Evolutionary conservation across 1,140 invertebrate species (phyloP).

Genomic region (Maconellicoccus hirsutus): DNA sequence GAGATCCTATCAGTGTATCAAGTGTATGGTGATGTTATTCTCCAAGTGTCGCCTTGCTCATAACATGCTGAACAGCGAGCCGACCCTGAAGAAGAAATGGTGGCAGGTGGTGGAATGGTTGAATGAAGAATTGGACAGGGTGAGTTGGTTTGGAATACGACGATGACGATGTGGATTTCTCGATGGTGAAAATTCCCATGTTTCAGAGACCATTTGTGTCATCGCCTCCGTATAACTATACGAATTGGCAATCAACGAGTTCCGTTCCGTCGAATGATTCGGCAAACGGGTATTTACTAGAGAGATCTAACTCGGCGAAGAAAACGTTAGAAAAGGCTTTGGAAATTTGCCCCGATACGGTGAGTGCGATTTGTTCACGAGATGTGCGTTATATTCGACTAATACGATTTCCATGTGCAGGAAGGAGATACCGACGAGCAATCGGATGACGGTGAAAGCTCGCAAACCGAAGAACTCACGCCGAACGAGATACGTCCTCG

Average conservation of each 20-base stretch:
- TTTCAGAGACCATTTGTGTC: slow-evolving; percentile 14
- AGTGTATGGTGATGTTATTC: slow-evolving; percentile 85
- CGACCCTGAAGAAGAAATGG: slow-evolving; percentile 76
- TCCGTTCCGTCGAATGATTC: slow-evolving; percentile 75
- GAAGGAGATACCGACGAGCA: slow-evolving; percentile 19
- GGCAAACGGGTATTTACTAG: slow-evolving; percentile 87
- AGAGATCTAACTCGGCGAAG: slow-evolving; percentile 83
- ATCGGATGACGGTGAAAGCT: slow-evolving; percentile 22
- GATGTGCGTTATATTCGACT: too few relatives aligned
- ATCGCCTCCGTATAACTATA: background rate
- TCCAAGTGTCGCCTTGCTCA: slow-evolving; percentile 64
- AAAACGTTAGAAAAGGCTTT: slow-evolving; percentile 75
- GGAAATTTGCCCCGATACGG: slow-evolving; percentile 69
- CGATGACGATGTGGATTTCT: background rate
- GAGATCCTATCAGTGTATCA: slow-evolving; percentile 91
- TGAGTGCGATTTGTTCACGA: slow-evolving; percentile 33
- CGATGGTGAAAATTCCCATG: background rate
- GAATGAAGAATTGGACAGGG: slow-evolving; percentile 82
- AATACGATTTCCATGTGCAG: background rate
- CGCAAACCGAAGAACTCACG: slow-evolving; percentile 11
- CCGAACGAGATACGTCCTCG: background rate
- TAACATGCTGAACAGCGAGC: slow-evolving; percentile 59
- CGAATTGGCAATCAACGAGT: background rate
- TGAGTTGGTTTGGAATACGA: slow-evolving; percentile 35
- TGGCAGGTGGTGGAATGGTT: slow-evolving; percentile 81